A percentile compares a stretch with the other conserved stretches of the same genome.
phyloP scores from a whole-genome alignment of 2,888 invertebrate genomes.

The Pseudolycoriella hygida region DNA sequence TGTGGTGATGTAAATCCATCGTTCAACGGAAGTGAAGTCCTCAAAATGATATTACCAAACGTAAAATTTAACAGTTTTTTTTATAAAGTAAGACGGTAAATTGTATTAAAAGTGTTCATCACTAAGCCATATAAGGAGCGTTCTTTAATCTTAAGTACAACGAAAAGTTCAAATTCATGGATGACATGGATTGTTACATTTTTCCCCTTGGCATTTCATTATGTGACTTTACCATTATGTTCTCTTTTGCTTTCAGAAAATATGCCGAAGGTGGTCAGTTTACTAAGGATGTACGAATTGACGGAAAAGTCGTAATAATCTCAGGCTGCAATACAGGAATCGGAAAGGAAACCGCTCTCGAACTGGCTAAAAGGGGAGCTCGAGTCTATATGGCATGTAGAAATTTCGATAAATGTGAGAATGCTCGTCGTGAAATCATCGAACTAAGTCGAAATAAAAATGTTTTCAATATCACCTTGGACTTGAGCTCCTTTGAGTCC shows the following conservation, averaged over 20 bases:
- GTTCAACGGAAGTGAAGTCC: too few relatives aligned
- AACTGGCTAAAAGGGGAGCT: slow-evolving; percentile 54
- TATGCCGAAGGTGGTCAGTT: slow-evolving; percentile 30
- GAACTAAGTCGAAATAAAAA: slow-evolving; percentile 53
- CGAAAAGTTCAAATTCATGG: too few relatives aligned
- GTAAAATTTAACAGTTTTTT: too few relatives aligned
- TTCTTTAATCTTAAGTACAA: too few relatives aligned
- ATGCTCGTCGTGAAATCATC: slow-evolving; percentile 41
- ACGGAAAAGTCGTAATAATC: slow-evolving; percentile 49
- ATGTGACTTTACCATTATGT: not conserved
- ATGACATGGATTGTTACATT: too few relatives aligned
- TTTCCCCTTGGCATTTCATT: too few relatives aligned
- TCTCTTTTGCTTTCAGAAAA: slow-evolving; percentile 24
- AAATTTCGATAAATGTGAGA: slow-evolving; percentile 58
- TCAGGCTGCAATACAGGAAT: slow-evolving; percentile 74
- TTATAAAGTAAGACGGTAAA: too few relatives aligned
- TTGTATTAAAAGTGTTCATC: too few relatives aligned
- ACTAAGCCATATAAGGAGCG: too few relatives aligned
- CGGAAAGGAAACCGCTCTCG: slow-evolving; percentile 54
- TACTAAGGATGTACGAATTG: slow-evolving; percentile 30
- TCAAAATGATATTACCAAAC: too few relatives aligned
- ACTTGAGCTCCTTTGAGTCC: slow-evolving; percentile 34
- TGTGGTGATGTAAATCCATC: too few relatives aligned
- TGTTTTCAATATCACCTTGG: slow-evolving; percentile 39
- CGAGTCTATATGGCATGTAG: slow-evolving; percentile 78